Percentiles rank a stretch among this genome's conserved stretches.
phyloP scores from a whole-genome alignment of 2,797 vertebrate genomes.

The Crocodylus rhombifer region DNA sequence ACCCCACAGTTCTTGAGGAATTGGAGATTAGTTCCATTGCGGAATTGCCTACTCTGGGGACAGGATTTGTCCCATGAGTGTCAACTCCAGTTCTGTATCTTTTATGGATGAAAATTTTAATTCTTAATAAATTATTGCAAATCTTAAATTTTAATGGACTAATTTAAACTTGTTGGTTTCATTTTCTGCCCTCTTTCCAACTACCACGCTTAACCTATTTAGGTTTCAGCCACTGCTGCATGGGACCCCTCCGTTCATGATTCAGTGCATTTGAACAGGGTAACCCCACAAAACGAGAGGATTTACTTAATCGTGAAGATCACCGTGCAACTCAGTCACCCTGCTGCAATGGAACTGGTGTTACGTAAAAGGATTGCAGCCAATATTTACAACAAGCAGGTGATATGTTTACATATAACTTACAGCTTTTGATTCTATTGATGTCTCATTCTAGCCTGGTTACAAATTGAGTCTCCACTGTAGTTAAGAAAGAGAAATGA shows the following conservation, averaged over 20 bases:
- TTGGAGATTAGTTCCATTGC: neutral
- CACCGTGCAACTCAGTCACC: conserved; percentile 97
- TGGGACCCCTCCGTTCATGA: conserved; percentile 99
- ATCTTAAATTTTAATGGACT: neutral
- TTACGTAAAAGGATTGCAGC: conserved; percentile 95
- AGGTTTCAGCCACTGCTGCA: conserved; percentile 93
- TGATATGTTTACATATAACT: conserved; percentile 50
- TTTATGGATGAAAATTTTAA: neutral
- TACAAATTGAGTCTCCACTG: neutral
- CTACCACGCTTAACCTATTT: neutral
- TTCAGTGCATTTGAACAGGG: conserved; percentile 93
- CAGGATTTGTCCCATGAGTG: neutral
- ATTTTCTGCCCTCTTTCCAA: neutral
- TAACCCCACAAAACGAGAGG: conserved; percentile 93
- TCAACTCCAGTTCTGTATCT: neutral
- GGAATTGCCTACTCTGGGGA: neutral
- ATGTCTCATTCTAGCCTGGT: neutral
- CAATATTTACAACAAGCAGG: conserved; percentile 99
- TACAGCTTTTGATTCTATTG: neutral
- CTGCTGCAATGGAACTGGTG: conserved; percentile 95
- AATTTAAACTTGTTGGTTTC: neutral
- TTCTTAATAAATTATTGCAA: neutral
- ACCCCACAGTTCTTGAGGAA: no score
- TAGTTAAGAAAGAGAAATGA: neutral
- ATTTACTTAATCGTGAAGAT: conserved; percentile 96